Conservation (phyloP, 1,140 invertebrate species). For the Drosophila ambigua region DNA sequence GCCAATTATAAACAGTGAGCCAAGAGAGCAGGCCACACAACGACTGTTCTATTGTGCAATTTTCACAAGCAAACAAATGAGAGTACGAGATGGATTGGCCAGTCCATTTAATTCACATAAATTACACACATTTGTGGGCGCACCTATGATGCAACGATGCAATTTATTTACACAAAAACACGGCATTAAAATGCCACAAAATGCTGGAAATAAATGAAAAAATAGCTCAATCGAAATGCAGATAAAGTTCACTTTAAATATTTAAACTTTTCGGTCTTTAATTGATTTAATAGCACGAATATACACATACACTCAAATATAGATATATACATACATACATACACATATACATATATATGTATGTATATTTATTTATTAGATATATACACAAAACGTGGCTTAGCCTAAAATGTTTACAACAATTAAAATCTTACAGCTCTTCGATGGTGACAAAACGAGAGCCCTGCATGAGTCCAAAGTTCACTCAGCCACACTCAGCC, state of each 20-base stretch:
- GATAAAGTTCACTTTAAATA: conserved; percentile 5
- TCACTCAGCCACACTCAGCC: too few relatives aligned
- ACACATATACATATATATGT: neutral
- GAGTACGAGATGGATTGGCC: neutral
- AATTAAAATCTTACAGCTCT: conserved; percentile 72
- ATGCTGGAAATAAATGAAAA: neutral
- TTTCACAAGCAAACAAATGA: neutral
- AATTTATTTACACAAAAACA: conserved; percentile 38
- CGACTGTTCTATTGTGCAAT: neutral
- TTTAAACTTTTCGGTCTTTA: conserved; percentile 11
- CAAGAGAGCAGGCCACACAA: neutral
- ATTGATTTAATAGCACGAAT: conserved; percentile 26
- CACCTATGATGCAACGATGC: conserved; percentile 1
- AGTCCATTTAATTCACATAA: conserved; percentile 13
- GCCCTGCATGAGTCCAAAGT: too few relatives aligned
- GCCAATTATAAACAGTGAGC: neutral
- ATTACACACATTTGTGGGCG: conserved; percentile 13
- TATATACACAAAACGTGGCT: conserved; percentile 37
- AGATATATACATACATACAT: conserved; percentile 2
- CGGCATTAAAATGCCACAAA: neutral
- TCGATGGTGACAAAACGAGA: conserved; percentile 37
- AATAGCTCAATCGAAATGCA: neutral
- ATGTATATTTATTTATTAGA: neutral
- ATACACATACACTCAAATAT: conserved; percentile 14
- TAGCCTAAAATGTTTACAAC: conserved; percentile 57